Conservation (phyloP, 1,140 invertebrate species). For the Acyrthosiphon pisum region DNA sequence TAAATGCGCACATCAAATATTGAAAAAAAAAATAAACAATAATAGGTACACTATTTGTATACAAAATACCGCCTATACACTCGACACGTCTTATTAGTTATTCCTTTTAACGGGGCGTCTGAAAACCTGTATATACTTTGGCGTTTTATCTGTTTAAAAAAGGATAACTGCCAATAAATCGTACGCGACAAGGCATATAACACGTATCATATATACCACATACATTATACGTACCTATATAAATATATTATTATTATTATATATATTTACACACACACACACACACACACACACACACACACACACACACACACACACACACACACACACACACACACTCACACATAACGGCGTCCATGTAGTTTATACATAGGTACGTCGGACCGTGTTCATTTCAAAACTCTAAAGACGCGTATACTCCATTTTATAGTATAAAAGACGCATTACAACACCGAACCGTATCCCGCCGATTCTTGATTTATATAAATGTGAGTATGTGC, state of each 20-base stretch:
- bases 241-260: too few species aligned
- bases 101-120: background rate
- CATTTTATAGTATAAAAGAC: background rate
- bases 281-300: too few species aligned
- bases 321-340: too few species aligned
- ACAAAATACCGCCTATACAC: background rate
- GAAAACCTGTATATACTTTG: background rate
- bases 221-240: background rate
- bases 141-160: background rate
- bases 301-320: too few species aligned
- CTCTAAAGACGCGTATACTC: background rate
- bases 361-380: background rate
- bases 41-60: background rate
- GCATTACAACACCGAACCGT: background rate
- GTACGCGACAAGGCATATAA: background rate
- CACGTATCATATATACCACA: background rate
- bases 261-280: too few species aligned
- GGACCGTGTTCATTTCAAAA: background rate
- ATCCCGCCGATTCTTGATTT: background rate
- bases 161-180: conserved; percentile 14
- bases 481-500: background rate
- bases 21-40: background rate
- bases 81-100: background rate
- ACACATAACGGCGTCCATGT: too few species aligned
- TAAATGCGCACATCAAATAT: background rate